A percentile compares a stretch with the other conserved stretches of the same genome.
Evolutionary conservation across 2,797 vertebrate species (phyloP).

Genomic region (Neostethus bicornis): DNA sequence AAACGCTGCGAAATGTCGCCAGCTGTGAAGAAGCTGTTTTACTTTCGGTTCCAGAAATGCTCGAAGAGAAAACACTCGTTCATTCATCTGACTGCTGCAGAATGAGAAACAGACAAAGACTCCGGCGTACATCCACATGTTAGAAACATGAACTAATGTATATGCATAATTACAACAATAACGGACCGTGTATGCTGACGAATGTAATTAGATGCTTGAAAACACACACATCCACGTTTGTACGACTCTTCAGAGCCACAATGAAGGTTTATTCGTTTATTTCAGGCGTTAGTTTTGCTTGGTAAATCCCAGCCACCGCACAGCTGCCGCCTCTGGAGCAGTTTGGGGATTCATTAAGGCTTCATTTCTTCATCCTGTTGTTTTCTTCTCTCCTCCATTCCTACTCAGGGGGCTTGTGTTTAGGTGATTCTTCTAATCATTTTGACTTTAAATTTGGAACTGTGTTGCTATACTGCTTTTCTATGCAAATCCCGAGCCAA

Average conservation of each 20-base stretch:
- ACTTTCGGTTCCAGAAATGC: conserved; percentile 46
- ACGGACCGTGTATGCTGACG: not conserved
- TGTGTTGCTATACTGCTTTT: too few species aligned
- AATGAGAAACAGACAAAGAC: not conserved
- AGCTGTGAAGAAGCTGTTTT: conserved; percentile 46
- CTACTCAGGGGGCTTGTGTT: conserved; percentile 2
- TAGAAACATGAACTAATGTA: not conserved
- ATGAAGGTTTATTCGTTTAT: conserved; percentile 48
- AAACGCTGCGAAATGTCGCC: conserved; percentile 55
- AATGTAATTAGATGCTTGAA: conserved; percentile 3
- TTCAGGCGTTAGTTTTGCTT: conserved; percentile 56
- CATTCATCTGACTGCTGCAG: conserved; percentile 8
- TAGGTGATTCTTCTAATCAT: not conserved
- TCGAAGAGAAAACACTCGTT: conserved; percentile 40
- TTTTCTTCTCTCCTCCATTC: not conserved
- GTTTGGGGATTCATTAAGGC: conserved; percentile 59
- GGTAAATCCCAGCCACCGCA: conserved; percentile 39
- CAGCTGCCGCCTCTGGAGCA: conserved; percentile 46
- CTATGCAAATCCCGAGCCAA: too few species aligned
- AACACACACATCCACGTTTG: conserved; percentile 3
- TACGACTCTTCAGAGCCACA: conserved; percentile 28
- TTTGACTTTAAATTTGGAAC: too few species aligned
- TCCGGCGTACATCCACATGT: not conserved
- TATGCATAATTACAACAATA: conserved; percentile 6
- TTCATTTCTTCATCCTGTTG: conserved; percentile 19